Evolutionary conservation across 2,797 vertebrate genomes (phyloP).

Genomic region (Brotogeris chrysoptera): DNA sequence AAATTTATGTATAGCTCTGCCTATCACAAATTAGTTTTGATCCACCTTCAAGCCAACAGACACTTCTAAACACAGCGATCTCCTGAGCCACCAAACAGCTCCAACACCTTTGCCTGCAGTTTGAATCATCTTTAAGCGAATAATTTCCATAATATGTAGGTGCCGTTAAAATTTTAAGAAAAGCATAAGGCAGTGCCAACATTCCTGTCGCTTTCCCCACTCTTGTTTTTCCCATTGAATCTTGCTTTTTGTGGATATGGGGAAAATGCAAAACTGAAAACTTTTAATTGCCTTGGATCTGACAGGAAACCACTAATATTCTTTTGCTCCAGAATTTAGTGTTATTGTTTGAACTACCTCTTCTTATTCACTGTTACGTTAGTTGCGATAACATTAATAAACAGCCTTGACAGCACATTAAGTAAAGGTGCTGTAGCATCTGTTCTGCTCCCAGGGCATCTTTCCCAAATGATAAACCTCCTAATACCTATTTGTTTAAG

Average conservation of each 20-base stretch:
- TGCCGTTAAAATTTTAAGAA: not conserved
- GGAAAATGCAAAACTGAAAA: not conserved
- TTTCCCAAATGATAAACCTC: not conserved
- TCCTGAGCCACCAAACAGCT: not conserved
- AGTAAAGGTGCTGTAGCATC: not conserved
- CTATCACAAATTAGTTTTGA: not conserved
- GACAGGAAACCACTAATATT: not conserved
- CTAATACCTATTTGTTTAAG: not conserved
- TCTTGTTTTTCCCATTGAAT: not conserved
- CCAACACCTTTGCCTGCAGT: not conserved
- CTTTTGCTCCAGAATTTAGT: not conserved
- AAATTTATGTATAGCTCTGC: not conserved
- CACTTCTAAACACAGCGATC: not conserved
- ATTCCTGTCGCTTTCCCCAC: fast-evolving
- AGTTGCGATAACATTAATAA: not conserved
- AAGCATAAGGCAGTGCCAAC: not conserved
- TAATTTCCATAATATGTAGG: not conserved
- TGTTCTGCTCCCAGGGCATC: not conserved
- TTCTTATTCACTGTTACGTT: not conserved
- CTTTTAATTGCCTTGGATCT: not conserved
- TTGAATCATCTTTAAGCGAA: not conserved
- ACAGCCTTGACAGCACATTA: not conserved
- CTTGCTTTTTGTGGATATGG: not conserved
- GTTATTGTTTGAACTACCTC: not conserved
- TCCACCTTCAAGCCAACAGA: not conserved